phyloP scores from a whole-genome alignment of 2,113 vertebrate species.

The Nesoenas mayeri region DNA sequence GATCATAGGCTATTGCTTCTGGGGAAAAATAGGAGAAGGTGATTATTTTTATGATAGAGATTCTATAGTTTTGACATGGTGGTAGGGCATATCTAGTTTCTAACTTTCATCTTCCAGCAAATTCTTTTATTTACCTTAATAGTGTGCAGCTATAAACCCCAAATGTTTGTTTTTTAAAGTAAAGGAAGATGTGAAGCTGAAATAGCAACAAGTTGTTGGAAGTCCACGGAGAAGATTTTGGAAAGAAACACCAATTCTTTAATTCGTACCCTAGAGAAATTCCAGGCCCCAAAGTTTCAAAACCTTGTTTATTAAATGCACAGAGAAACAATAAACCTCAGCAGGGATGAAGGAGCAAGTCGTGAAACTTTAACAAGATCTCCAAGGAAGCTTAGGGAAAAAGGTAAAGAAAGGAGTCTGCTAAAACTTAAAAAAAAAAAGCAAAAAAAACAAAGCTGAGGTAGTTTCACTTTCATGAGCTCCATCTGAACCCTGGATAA shows the following conservation, averaged over 20 bases:
- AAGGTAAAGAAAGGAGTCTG: not conserved
- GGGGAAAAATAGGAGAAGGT: not conserved
- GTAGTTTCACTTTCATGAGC: not conserved
- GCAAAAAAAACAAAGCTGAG: not conserved
- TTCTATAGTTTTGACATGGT: not conserved
- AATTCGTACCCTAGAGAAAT: not conserved
- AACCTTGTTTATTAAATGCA: not conserved
- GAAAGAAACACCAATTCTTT: not conserved
- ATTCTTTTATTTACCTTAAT: not conserved
- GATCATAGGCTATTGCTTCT: not conserved
- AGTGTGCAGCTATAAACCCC: not conserved
- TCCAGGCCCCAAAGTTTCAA: not conserved
- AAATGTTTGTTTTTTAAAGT: not conserved
- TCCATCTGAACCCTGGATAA: not conserved
- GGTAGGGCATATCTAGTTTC: not conserved
- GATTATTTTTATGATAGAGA: slow-evolving; percentile 1
- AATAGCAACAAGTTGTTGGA: not conserved
- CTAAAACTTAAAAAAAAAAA: not conserved
- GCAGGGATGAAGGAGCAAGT: not conserved
- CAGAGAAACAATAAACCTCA: not conserved
- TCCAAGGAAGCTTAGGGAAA: slow-evolving; percentile 47
- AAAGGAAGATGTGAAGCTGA: not conserved
- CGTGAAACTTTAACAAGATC: slow-evolving; percentile 44
- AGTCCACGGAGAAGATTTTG: not conserved
- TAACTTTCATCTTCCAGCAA: not conserved